Base-by-base conservation (phyloP, 2,888 invertebrate genomes). In the Charanyca ferruginea region DNA sequence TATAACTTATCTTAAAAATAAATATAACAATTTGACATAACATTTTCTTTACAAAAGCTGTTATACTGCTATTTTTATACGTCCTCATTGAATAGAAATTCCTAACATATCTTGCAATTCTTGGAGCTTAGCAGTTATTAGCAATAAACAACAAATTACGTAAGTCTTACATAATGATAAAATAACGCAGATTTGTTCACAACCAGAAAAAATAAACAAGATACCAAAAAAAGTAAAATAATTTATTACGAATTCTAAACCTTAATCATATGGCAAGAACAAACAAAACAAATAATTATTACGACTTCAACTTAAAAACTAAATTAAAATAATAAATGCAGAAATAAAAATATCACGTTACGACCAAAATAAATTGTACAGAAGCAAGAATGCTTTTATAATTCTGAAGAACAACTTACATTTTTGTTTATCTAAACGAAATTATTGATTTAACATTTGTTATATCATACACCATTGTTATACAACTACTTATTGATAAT, bases 231-330 rank as follows among this genome's bases (percentile, higher is more conserved):
- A 60, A 54, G 76, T 77, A 67, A 62, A 77, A 76, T 73, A 85
- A 90, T 90, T 89, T 69, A 81, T 83, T 83, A 76, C 62, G 35
- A 55, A 73, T 57, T 65, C 66, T 71, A 73, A 75, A 55, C 57
- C 86, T 87, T 86, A 88, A 80, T 72, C 79, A 83, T 91, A 94
- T 92, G 94, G 94, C 93, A 91, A 92, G 90, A 91, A 89, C 88
- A 91, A 92, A 90, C 90, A 90, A 67, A 70, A 79, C 66, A 75
- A 79, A 79, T 72, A 75, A 71, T 49, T 49, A 66, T 61, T 57
- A 80, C 80, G 72, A 78, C 81, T 77, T 61, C 35, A 42, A 69
- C 62, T 71, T 81, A 67, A 55, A 65, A 74, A 74, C 69, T 66
- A 69, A 68, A 78, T 65, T 73, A 73, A 60, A 64, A 49, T 75